These are phyloP conservation scores for Noctua pronuba DNA, from an alignment of 2,888 invertebrate species.

Conservation along the genomic window DNA sequence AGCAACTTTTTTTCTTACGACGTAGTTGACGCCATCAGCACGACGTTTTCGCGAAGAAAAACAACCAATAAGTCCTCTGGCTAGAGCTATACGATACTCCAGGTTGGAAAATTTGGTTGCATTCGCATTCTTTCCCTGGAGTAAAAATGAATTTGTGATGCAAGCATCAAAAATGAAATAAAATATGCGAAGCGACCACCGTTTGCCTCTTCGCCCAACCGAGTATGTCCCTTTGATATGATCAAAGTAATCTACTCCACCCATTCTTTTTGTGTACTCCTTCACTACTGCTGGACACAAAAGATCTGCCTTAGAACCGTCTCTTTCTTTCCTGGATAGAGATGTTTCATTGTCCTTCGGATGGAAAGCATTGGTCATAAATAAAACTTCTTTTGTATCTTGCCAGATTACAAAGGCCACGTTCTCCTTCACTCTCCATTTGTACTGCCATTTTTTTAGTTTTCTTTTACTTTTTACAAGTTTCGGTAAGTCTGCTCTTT, in stretches of 20 bases:
- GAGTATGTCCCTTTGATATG: conserved; percentile 61
- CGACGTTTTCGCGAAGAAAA: too few species aligned
- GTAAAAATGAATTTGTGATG: too few species aligned
- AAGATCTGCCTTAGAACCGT: conserved; percentile 50
- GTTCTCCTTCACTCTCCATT: conserved; percentile 63
- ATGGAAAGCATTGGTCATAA: conserved; percentile 68
- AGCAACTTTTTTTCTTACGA: too few species aligned
- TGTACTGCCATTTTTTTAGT: conserved; percentile 64
- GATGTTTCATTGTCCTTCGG: conserved; percentile 56
- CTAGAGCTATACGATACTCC: too few species aligned
- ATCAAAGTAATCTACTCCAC: conserved; percentile 63
- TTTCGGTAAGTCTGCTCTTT: conserved; percentile 58
- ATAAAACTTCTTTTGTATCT: conserved; percentile 66
- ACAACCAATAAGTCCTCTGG: too few species aligned
- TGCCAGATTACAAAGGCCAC: conserved; percentile 66
- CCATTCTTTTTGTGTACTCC: conserved; percentile 68
- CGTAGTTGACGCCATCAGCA: too few species aligned
- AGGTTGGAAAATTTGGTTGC: too few species aligned
- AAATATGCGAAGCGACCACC: conserved; percentile 66
- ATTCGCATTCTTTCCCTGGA: too few species aligned
- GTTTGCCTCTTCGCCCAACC: conserved; percentile 61
- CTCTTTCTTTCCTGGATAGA: conserved; percentile 54
- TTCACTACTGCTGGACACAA: conserved; percentile 54
- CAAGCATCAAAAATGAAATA: too few species aligned
- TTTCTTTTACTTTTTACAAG: conserved; percentile 58